phyloP scores from a whole-genome alignment of 2,797 vertebrate genomes.

The Lutra lutra region DNA sequence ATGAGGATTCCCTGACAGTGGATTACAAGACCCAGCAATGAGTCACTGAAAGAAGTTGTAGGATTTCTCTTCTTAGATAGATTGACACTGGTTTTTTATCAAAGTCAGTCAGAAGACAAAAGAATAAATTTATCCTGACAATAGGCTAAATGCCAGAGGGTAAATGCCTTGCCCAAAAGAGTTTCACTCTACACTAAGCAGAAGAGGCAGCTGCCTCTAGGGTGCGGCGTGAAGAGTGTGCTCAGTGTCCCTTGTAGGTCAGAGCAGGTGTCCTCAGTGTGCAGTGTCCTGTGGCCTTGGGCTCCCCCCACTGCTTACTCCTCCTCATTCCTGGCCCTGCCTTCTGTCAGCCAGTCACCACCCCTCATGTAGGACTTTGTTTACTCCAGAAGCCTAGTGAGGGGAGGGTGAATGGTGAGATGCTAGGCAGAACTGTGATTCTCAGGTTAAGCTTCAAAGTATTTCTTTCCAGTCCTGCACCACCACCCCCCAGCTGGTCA shows the following conservation, averaged over 20 bases:
- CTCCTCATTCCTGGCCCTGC: no score
- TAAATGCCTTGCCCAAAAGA: not conserved
- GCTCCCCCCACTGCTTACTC: accelerated
- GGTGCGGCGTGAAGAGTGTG: not conserved
- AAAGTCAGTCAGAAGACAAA: conserved; percentile 64
- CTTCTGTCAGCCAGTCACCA: not conserved
- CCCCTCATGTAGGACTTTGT: not conserved
- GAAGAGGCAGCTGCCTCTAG: not conserved
- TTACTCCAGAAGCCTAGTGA: not conserved
- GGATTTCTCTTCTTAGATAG: conserved; percentile 54
- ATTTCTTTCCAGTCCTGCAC: not conserved
- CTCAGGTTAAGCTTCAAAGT: not conserved
- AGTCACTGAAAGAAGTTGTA: conserved; percentile 49
- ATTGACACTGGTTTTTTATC: conserved; percentile 59
- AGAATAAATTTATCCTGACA: conserved; percentile 68
- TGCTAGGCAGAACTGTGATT: not conserved
- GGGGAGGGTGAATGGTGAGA: not conserved
- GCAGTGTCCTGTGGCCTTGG: accelerated
- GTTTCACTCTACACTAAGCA: not conserved
- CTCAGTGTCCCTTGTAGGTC: no score
- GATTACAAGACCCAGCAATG: conserved; percentile 51
- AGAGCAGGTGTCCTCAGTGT: not conserved
- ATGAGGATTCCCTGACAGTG: conserved; percentile 58
- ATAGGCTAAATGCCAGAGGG: conserved; percentile 26
- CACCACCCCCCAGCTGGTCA: not conserved